Conservation (phyloP, 2,888 invertebrate species). For the Limnephilus auricula region DNA sequence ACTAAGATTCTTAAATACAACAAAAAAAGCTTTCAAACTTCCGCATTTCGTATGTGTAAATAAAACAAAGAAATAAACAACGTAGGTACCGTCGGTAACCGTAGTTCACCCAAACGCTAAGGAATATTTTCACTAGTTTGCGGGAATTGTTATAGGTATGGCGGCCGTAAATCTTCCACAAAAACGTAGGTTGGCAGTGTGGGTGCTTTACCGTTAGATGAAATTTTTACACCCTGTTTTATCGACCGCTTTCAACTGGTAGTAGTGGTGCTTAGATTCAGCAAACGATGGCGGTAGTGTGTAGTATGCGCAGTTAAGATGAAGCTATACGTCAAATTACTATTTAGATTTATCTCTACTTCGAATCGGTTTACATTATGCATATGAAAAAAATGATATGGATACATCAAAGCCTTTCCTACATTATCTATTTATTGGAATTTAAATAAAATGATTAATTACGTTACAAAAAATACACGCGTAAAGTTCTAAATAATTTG, state of each 20-base stretch:
- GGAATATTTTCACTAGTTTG: neutral
- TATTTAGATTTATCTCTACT: too few species aligned
- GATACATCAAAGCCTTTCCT: too few species aligned
- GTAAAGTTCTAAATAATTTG: too few species aligned
- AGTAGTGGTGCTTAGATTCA: neutral
- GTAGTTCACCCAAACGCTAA: neutral
- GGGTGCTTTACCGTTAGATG: neutral
- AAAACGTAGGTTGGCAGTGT: neutral
- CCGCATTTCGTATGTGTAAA: neutral
- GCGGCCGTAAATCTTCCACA: neutral
- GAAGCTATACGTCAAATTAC: too few species aligned
- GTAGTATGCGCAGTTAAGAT: too few species aligned
- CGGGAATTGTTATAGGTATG: neutral
- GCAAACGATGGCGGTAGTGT: neutral
- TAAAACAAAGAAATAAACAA: neutral
- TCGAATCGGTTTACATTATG: too few species aligned
- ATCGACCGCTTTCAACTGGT: neutral
- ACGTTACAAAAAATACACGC: too few species aligned
- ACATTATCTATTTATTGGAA: too few species aligned
- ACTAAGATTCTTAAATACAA: neutral
- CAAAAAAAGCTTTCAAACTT: neutral
- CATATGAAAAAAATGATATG: too few species aligned
- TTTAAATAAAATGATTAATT: too few species aligned
- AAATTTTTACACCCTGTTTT: neutral
- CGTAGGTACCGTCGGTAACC: neutral